Evolutionary conservation across 92 coral and sea anemone genomes (phyloP).

Genomic region (Siderastrea radians): DNA sequence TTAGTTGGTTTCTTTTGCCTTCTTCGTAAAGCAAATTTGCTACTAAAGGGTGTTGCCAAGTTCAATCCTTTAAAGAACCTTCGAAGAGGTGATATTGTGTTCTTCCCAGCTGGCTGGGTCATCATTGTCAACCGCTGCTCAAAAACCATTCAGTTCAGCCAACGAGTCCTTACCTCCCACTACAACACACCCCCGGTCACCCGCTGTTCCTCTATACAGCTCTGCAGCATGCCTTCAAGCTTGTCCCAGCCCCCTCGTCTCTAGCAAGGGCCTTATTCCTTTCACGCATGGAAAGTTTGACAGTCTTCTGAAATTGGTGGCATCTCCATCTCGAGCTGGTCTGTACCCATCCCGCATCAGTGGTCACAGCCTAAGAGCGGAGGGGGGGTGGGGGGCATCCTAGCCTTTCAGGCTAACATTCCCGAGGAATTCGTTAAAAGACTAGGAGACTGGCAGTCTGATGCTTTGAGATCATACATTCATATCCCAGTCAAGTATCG

Average conservation of each 20-base stretch:
- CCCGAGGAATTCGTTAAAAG: slow-evolving; percentile 44
- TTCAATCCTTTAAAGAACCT: slow-evolving; percentile 24
- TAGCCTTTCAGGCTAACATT: slow-evolving; percentile 38
- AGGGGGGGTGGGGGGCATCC: slow-evolving; percentile 33
- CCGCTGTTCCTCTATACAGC: slow-evolving; percentile 19
- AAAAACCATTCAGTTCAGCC: slow-evolving; percentile 39
- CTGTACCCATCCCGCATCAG: slow-evolving; percentile 37
- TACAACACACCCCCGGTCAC: slow-evolving; percentile 18
- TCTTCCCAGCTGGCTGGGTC: slow-evolving; percentile 39
- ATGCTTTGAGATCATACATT: slow-evolving; percentile 42
- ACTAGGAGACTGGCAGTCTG: slow-evolving; percentile 51
- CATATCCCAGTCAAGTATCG: slow-evolving; percentile 40
- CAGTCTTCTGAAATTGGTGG: background rate
- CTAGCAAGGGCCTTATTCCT: slow-evolving; percentile 20
- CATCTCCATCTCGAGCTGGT: background rate
- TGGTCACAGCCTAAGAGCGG: slow-evolving; percentile 31
- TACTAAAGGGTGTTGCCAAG: slow-evolving; percentile 11
- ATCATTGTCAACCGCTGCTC: slow-evolving; percentile 42
- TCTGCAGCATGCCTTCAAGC: slow-evolving; percentile 23
- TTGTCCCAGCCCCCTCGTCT: slow-evolving; percentile 17
- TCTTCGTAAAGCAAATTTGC: slow-evolving; percentile 1
- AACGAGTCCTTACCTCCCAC: slow-evolving; percentile 13
- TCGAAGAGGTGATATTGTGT: slow-evolving; percentile 29
- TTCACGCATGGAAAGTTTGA: slow-evolving; percentile 11
- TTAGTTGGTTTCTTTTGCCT: slow-evolving; percentile 23